Conservation (phyloP, 2,888 invertebrate species). For the Bhutanitis thaidina region DNA sequence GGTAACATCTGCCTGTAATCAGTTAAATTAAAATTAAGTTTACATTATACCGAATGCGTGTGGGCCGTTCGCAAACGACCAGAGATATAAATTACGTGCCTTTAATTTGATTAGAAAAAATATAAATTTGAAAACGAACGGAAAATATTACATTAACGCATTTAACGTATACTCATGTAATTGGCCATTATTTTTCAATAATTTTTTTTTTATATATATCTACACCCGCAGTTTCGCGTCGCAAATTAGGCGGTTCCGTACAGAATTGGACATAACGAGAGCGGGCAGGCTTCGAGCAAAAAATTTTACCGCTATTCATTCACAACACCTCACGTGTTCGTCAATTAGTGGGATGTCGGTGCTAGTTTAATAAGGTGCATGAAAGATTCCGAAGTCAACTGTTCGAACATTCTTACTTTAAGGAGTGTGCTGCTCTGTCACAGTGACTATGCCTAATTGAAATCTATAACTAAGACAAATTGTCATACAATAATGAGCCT, state of each 20-base stretch:
- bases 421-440: background rate
- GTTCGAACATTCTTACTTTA: background rate
- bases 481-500: too few species aligned
- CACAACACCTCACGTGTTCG: conserved; percentile 4
- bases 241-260: conserved; percentile 2
- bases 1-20: conserved; percentile 37
- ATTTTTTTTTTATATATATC: too few species aligned
- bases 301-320: background rate
- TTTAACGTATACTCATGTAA: conserved; percentile 7
- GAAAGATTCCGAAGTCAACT: background rate
- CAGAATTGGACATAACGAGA: conserved; percentile 3
- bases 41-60: conserved; percentile 9
- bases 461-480: too few species aligned
- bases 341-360: background rate
- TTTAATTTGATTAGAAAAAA: conserved; percentile 2
- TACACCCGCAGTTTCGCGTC: too few species aligned
- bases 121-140: background rate
- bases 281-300: conserved; percentile 1
- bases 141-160: background rate
- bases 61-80: background rate
- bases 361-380: background rate
- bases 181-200: conserved; percentile 8
- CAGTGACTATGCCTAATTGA: too few species aligned
- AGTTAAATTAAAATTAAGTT: conserved; percentile 24
- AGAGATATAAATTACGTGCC: background rate